A percentile compares a stretch with the other conserved stretches of the same genome.
Evolutionary conservation across 2,888 invertebrate genomes (phyloP).

Genomic region (Dicyrtoma fusca): DNA sequence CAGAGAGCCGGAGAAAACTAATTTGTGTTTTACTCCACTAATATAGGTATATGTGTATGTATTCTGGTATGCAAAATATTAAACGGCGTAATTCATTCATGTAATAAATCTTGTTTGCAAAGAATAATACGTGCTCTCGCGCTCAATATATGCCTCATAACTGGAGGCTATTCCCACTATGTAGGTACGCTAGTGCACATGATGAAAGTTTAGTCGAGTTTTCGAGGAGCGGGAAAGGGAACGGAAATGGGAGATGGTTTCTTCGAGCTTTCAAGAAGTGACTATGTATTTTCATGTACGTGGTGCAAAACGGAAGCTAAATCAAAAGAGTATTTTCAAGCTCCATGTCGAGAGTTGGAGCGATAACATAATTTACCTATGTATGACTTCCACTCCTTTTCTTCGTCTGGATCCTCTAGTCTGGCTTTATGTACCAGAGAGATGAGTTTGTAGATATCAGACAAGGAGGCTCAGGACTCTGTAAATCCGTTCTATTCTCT

Average conservation of each 20-base stretch:
- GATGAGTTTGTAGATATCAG: too few relatives aligned
- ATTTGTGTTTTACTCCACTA: slow-evolving; percentile 51
- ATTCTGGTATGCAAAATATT: slow-evolving; percentile 54
- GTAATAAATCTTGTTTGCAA: slow-evolving; percentile 51
- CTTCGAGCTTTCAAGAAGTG: too few relatives aligned
- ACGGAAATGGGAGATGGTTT: neutral
- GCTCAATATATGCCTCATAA: too few relatives aligned
- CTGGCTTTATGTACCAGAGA: too few relatives aligned
- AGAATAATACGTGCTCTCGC: too few relatives aligned
- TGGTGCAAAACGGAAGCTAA: too few relatives aligned
- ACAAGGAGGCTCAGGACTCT: too few relatives aligned
- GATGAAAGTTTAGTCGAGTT: neutral
- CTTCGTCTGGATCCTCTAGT: neutral
- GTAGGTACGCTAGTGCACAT: neutral
- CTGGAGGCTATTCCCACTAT: neutral
- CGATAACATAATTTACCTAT: slow-evolving; percentile 35
- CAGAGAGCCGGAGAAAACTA: slow-evolving; percentile 51
- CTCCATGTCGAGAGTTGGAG: slow-evolving; percentile 22
- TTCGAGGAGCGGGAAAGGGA: neutral
- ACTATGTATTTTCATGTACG: neutral
- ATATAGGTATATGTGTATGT: slow-evolving; percentile 7
- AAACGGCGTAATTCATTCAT: slow-evolving; percentile 55
- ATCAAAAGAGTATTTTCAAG: too few relatives aligned
- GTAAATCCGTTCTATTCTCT: too few relatives aligned
- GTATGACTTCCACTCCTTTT: too few relatives aligned